Conservation (phyloP, 1,140 invertebrate genomes). For the Pseudomyrmex gracilis region DNA sequence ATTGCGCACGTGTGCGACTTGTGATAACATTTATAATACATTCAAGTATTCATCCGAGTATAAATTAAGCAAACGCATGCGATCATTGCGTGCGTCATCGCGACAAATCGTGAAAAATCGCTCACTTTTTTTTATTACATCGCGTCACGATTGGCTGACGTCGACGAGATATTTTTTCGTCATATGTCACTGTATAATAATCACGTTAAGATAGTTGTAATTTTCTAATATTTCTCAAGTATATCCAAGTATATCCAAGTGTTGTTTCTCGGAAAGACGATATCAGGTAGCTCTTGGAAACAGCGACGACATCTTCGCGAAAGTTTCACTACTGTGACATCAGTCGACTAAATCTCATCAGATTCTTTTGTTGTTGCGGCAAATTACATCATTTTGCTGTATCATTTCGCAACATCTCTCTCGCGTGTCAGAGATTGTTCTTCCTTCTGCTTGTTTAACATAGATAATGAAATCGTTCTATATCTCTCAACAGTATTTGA, state of each 20-base stretch:
- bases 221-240: constrained; percentile 7
- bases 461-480: constrained; percentile 26
- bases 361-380: background rate
- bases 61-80: too few species aligned
- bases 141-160: background rate
- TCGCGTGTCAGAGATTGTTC: constrained; percentile 22
- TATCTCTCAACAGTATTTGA: background rate
- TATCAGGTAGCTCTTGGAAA: background rate
- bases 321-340: background rate
- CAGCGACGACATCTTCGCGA: background rate
- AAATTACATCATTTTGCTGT: constrained; percentile 29
- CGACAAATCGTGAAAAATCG: background rate
- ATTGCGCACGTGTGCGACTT: too few species aligned
- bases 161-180: constrained; percentile 5
- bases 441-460: constrained; percentile 20
- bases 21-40: too few species aligned
- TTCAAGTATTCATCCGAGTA: too few species aligned
- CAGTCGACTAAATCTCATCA: background rate
- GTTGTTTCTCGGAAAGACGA: background rate
- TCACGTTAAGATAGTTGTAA: constrained; percentile 21
- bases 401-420: constrained; percentile 22
- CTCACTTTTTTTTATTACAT: constrained; percentile 7
- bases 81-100: background rate
- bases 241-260: background rate
- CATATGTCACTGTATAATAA: constrained; percentile 11